phyloP scores from a whole-genome alignment of 2,888 invertebrate genomes.

The Imbricaverruca yamaguchii region DNA sequence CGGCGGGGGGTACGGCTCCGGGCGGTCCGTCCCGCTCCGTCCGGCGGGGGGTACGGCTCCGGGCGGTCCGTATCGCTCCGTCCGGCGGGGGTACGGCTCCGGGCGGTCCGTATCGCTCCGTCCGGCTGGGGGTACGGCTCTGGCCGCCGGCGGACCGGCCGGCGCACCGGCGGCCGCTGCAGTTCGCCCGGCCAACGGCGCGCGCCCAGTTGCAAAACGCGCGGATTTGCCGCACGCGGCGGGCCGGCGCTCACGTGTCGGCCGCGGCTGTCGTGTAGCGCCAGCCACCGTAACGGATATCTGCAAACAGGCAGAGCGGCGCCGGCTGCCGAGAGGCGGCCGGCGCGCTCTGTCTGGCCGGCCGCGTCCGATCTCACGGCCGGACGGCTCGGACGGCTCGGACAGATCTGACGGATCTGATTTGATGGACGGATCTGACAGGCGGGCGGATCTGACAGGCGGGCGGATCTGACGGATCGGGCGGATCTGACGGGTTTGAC shows the following conservation, averaged over 20 bases:
- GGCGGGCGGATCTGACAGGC: too few relatives aligned
- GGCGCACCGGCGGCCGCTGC: neutral
- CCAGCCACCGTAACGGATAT: neutral
- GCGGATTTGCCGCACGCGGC: neutral
- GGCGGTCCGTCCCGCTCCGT: too few relatives aligned
- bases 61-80: neutral
- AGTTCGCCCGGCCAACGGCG: neutral
- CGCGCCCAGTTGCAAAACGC: neutral
- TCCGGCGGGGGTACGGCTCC: neutral
- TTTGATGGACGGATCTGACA: too few relatives aligned
- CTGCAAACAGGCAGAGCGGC: neutral
- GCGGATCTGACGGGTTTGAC: too few relatives aligned
- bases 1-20: too few relatives aligned
- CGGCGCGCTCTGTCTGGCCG: neutral
- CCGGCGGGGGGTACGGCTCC: too few relatives aligned
- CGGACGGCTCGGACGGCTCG: too few relatives aligned
- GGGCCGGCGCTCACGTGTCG: neutral
- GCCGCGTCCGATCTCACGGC: neutral
- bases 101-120: too few relatives aligned
- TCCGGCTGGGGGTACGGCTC: too few relatives aligned
- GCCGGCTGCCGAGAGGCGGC: neutral
- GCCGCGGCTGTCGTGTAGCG: neutral
- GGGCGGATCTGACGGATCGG: too few relatives aligned
- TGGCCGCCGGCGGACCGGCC: neutral
- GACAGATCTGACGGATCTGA: too few relatives aligned